Conservation (phyloP, 2,888 invertebrate genomes). For the Eurois occulta region DNA sequence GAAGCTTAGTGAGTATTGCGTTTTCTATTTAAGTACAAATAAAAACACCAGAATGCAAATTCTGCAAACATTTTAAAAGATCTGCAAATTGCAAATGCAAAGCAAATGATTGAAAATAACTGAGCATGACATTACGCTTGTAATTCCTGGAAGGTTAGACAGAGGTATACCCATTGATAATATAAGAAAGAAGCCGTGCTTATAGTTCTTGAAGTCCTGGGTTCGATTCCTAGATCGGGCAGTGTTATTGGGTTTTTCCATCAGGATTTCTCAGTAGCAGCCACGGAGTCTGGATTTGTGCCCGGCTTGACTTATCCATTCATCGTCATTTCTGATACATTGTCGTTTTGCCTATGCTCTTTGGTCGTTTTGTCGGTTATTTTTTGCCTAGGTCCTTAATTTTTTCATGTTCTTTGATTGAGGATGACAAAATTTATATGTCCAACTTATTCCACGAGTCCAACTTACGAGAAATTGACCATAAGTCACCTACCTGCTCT, state of each 20-base stretch:
- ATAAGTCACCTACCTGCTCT: neutral
- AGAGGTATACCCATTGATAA: neutral
- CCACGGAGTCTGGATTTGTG: neutral
- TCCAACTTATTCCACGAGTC: no score
- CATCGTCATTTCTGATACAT: neutral
- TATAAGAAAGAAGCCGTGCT: neutral
- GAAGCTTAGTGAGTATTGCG: slow-evolving; percentile 41
- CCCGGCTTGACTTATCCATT: neutral
- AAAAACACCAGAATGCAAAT: neutral
- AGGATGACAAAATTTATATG: neutral
- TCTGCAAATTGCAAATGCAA: neutral
- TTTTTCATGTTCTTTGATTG: neutral
- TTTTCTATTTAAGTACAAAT: slow-evolving; percentile 4
- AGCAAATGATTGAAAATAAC: neutral
- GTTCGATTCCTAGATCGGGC: neutral
- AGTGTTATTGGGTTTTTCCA: neutral
- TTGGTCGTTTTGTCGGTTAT: neutral
- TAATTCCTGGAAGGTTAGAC: neutral
- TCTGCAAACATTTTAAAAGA: neutral
- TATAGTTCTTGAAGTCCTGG: no score
- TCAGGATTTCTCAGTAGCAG: neutral
- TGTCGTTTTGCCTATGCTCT: no score
- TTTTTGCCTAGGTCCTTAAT: neutral
- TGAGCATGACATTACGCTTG: neutral
- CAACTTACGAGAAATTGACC: neutral